Evolutionary conservation across 2,888 invertebrate genomes (phyloP), one percentile per base, ranked within the genome.

Genomic region (Eremobia ochroleuca): DNA sequence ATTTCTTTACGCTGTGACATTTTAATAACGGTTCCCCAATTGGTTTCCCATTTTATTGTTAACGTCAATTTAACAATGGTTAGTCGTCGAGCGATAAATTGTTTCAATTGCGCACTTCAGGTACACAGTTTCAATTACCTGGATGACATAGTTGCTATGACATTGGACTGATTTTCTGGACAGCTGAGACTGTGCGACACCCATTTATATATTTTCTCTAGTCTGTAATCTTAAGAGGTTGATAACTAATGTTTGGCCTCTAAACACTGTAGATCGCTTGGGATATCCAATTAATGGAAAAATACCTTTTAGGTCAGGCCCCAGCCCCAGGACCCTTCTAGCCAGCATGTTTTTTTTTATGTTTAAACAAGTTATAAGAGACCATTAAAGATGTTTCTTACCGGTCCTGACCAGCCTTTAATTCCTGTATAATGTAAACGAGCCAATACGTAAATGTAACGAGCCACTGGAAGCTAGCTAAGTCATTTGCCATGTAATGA

Each of bases 1-100:
- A 90, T 93, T 94, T 92, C 92, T 93, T 93, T 93, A 91, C 88
- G 90, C 92, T 90, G 91, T 92, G 93, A 93, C 93, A 93, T 93
- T 89, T 92, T 92, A 92, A 92, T 93, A 93, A 92, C 91, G 90
- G 91, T 89, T 87, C 86, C 88, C 82, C 89, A 92, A 93, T 92
- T 92, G 92, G 91, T 92, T 92, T 90, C 90, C 88, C 89, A 92
- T 92, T 92, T 92, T 91, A 91, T 93, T 92, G 90, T 90, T 90
- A 90, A 88, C 88, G 88, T 90, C 90, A 90, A 90, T 92, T 91
- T 90, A 90, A 89, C 89, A 90, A 89, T 89, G 85, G 84, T 76
- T 67, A 75, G 85, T 88, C 83, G 87, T 76, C 72, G 77, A 88
- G 80, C 88, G 84, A 85, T 86, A 88, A 89, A 90, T 90, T 89